Base-by-base conservation (phyloP, 2,888 invertebrate species). In the Emmelina monodactyla region DNA sequence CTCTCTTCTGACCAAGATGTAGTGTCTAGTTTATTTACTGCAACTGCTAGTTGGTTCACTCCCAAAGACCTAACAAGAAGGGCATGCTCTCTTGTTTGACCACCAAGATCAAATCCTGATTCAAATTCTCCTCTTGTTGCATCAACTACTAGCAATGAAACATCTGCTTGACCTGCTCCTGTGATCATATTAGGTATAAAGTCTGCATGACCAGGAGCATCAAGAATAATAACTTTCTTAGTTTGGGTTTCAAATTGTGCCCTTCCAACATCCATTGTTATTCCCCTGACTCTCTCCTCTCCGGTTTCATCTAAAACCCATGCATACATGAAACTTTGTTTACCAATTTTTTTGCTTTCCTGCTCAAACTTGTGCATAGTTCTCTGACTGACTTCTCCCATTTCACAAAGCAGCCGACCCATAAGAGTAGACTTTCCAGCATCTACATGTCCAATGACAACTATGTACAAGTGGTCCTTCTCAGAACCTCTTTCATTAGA, bases 131-230 rank as follows among this genome's bases (percentile, higher is more conserved):
- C 99, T 49, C 91, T 83, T 0, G 92, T 92, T 1, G 97, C 94
- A 81, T 99, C 98, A 1, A 99, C 92, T 0, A 99, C 98, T 14
- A 99, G 73, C 19, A 99, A 79, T 10, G 97, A 97, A 1, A 95
- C 97, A 78, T 99, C 99, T 2, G 99, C 99, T 70, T 98, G 97
- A 1, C 96, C 93, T 2, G 98, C 97, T 11, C 98, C 98, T 10
- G 92, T 93, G 48, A 99, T 99, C 98, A 99, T 99, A 56, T 99
- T 98, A 2, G 99, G 98, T 58, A 99, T 98, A 59, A 99, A 99
- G 66, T 99, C 99, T 62, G 94, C 96, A 67, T 99, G 99, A 0
- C 99, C 99, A 1, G 99, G 99, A 16, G 99, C 97, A 83, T 99
- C 99, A 37, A 99, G 76, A 31, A 99, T 75, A 0, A 89, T 91